Conservation (phyloP, 1,140 invertebrate genomes). For the Augochlora pura region DNA sequence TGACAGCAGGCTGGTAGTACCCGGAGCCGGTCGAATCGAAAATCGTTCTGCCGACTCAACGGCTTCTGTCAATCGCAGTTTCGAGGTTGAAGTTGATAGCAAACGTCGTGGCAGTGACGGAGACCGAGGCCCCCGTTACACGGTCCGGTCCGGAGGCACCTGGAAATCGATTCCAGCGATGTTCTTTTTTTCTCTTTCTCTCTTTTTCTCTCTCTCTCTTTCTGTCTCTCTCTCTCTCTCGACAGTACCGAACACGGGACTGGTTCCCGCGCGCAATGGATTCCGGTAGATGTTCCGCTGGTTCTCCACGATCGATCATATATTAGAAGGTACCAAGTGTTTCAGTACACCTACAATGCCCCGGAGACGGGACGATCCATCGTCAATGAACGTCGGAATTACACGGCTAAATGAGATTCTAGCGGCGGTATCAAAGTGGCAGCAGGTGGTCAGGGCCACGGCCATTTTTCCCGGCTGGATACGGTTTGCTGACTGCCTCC, state of each 20-base stretch:
- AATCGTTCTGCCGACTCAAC: too few species aligned
- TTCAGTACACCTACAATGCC: constrained; percentile 64
- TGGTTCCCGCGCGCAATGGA: constrained; percentile 15
- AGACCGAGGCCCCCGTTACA: not conserved
- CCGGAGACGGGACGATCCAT: constrained; percentile 65
- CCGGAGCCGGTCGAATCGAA: too few species aligned
- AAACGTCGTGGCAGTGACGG: not conserved
- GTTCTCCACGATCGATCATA: constrained; percentile 61
- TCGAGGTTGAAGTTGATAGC: not conserved
- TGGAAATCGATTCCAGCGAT: constrained; percentile 30
- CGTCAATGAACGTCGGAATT: constrained; percentile 76
- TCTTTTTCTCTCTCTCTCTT: too few species aligned
- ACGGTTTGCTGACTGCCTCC: constrained; percentile 47
- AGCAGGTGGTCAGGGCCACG: constrained; percentile 77
- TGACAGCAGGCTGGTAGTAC: too few species aligned
- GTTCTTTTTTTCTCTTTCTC: not conserved
- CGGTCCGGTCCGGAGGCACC: too few species aligned
- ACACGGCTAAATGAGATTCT: constrained; percentile 77
- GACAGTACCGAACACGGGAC: constrained; percentile 1
- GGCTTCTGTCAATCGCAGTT: too few species aligned
- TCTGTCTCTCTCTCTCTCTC: not conserved
- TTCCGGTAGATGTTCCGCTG: constrained; percentile 49
- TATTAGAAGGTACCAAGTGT: constrained; percentile 61
- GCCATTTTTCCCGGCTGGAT: constrained; percentile 56
- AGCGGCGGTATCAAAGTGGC: constrained; percentile 79